Evolutionary conservation across 2,888 invertebrate genomes (phyloP).

Genomic region (Adineta ricciae): DNA sequence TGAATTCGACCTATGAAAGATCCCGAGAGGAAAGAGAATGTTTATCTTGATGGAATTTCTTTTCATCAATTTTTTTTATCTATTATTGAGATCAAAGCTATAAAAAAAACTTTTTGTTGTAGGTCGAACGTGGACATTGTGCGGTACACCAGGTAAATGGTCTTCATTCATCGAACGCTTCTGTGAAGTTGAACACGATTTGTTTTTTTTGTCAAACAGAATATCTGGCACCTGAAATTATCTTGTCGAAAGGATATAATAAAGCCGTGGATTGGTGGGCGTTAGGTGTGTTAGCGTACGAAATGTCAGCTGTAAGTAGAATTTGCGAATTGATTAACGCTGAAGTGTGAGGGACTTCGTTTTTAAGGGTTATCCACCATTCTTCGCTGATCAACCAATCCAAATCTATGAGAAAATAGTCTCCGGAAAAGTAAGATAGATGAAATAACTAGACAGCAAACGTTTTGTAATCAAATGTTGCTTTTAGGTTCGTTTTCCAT

Average conservation of each 20-base stretch:
- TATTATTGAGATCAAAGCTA: not conserved
- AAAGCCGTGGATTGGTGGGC: conserved; percentile 99
- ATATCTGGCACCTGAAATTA: conserved; percentile 59
- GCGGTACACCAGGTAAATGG: conserved; percentile 70
- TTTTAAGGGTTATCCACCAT: conserved; percentile 94
- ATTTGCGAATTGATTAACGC: too few species aligned
- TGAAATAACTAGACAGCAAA: too few species aligned
- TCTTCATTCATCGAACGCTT: too few species aligned
- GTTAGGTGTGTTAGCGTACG: conserved; percentile 55
- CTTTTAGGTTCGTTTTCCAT: conserved; percentile 74
- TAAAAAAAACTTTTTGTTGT: not conserved
- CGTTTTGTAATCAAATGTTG: not conserved
- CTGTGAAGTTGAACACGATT: too few species aligned
- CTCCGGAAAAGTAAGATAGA: conserved; percentile 69
- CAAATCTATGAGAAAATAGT: conserved; percentile 99
- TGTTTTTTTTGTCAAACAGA: conserved; percentile 54
- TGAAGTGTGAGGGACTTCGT: too few species aligned
- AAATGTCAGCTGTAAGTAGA: conserved; percentile 47
- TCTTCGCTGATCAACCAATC: conserved; percentile 99
- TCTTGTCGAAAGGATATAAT: conserved; percentile 68
- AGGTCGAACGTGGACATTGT: conserved; percentile 88
- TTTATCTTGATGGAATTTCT: too few species aligned
- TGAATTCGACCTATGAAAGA: too few species aligned
- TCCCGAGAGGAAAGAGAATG: too few species aligned
- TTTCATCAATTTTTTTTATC: not conserved